These are phyloP conservation scores for Drosophila teissieri DNA, from an alignment of 1,140 invertebrate species.

Conservation along the genomic window DNA sequence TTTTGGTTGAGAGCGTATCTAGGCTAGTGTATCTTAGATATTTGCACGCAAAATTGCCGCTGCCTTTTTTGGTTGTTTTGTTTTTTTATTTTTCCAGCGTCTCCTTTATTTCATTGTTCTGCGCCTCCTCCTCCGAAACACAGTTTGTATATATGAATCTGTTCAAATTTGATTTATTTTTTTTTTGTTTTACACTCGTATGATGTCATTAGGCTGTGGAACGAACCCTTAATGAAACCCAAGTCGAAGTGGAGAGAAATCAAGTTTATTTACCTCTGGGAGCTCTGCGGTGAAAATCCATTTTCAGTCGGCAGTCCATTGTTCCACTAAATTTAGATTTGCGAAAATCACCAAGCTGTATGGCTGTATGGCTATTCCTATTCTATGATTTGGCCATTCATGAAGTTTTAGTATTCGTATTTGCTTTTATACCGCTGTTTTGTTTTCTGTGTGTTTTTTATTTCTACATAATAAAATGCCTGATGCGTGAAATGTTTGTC, in stretches of 20 bases:
- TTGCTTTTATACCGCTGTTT: slow-evolving; percentile 38
- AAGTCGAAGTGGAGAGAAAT: slow-evolving; percentile 32
- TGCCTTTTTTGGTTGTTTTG: slow-evolving; percentile 45
- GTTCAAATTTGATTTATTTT: slow-evolving; percentile 56
- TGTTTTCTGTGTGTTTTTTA: slow-evolving; percentile 45
- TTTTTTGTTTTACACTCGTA: slow-evolving; percentile 31
- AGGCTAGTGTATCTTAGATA: slow-evolving; percentile 84
- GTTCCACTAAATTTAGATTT: slow-evolving; percentile 49
- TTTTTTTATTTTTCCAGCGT: neutral
- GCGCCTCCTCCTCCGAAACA: neutral
- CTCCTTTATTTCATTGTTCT: slow-evolving; percentile 7
- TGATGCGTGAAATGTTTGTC: slow-evolving; percentile 84
- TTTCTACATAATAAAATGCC: slow-evolving; percentile 83
- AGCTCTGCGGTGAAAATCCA: slow-evolving; percentile 38
- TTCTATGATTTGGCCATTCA: slow-evolving; percentile 42
- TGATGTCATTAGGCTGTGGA: slow-evolving; percentile 35
- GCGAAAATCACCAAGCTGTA: slow-evolving; percentile 33
- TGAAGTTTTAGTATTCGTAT: slow-evolving; percentile 49
- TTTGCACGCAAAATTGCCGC: slow-evolving; percentile 84
- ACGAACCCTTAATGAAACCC: slow-evolving; percentile 43
- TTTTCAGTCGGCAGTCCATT: slow-evolving; percentile 32
- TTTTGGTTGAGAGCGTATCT: slow-evolving; percentile 84
- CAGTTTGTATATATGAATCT: slow-evolving; percentile 19
- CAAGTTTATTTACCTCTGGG: slow-evolving; percentile 41
- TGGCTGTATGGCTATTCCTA: slow-evolving; percentile 11